phyloP scores from a whole-genome alignment of 2,797 vertebrate species.

The Spheniscus humboldti region DNA sequence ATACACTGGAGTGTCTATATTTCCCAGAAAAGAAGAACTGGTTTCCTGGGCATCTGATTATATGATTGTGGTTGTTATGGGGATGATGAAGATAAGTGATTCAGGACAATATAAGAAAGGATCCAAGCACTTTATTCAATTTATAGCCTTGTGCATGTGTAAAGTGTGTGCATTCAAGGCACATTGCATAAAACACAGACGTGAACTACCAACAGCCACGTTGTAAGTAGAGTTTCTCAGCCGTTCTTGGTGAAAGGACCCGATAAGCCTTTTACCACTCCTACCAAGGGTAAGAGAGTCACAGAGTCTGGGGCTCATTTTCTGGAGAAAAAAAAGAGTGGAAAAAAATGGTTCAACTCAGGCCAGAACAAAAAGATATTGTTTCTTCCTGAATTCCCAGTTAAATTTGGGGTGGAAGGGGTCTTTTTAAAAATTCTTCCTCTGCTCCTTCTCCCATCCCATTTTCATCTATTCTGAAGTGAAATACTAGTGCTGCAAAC shows the following conservation, averaged over 20 bases:
- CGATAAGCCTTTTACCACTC: not conserved
- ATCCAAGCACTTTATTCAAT: not conserved
- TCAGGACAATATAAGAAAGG: not conserved
- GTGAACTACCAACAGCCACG: not conserved
- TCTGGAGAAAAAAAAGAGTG: rapidly evolving
- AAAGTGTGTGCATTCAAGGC: not conserved
- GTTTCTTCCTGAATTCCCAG: not conserved
- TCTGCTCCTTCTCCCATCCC: not conserved
- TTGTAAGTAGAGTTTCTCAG: not conserved
- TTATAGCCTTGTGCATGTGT: not conserved
- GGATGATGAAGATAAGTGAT: not conserved
- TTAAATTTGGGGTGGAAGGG: not conserved
- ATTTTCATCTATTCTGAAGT: not conserved
- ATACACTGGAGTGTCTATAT: not conserved
- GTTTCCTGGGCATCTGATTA: not conserved
- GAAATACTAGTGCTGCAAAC: not conserved
- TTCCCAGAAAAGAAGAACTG: not conserved
- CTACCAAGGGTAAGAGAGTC: not conserved
- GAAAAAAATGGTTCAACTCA: not conserved
- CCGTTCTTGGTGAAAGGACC: not conserved
- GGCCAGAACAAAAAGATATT: not conserved
- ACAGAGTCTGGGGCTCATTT: not conserved
- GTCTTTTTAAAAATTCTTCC: not conserved
- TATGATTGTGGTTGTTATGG: not conserved
- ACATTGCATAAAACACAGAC: rapidly evolving